Percentiles rank a stretch among this genome's conserved stretches.
Evolutionary conservation across 2,888 invertebrate genomes (phyloP).

Genomic region (Lucinisca nassula): DNA sequence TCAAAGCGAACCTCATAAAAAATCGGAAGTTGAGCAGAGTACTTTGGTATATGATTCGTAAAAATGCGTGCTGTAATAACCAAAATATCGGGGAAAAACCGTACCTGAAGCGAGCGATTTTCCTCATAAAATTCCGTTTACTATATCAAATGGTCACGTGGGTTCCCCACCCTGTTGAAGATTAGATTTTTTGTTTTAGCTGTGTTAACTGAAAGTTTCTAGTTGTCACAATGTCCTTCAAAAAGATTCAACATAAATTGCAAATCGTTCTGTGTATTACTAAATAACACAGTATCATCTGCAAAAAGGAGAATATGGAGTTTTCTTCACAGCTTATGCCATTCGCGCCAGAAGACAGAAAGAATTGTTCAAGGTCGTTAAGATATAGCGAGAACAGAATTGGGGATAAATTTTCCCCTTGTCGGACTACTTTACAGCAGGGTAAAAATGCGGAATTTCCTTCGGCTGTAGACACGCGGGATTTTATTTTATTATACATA

Average conservation of each 20-base stretch:
- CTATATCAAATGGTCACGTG: no score
- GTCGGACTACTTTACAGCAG: background rate
- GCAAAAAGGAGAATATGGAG: slow-evolving; percentile 36
- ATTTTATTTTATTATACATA: slow-evolving; percentile 17
- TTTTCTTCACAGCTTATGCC: background rate
- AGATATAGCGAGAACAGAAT: background rate
- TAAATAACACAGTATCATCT: slow-evolving; percentile 48
- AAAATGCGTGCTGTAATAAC: no score
- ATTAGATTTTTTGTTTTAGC: slow-evolving; percentile 46
- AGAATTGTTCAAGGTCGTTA: background rate
- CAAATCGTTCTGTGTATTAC: slow-evolving; percentile 9
- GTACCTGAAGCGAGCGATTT: no score
- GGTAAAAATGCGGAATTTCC: background rate
- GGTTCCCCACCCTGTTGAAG: no score
- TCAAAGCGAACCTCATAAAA: no score
- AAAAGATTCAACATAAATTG: slow-evolving; percentile 23
- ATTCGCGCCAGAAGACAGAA: background rate
- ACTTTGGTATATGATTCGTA: no score
- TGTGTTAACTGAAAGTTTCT: slow-evolving; percentile 38
- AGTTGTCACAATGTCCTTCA: slow-evolving; percentile 20
- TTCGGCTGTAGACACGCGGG: background rate
- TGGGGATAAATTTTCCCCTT: slow-evolving; percentile 19
- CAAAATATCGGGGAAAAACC: no score
- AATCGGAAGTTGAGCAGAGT: no score
- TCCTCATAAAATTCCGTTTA: no score